A percentile compares a stretch with the other conserved stretches of the same genome.
phyloP scores from a whole-genome alignment of 2,797 vertebrate species.

The Sphaeramia orbicularis region DNA sequence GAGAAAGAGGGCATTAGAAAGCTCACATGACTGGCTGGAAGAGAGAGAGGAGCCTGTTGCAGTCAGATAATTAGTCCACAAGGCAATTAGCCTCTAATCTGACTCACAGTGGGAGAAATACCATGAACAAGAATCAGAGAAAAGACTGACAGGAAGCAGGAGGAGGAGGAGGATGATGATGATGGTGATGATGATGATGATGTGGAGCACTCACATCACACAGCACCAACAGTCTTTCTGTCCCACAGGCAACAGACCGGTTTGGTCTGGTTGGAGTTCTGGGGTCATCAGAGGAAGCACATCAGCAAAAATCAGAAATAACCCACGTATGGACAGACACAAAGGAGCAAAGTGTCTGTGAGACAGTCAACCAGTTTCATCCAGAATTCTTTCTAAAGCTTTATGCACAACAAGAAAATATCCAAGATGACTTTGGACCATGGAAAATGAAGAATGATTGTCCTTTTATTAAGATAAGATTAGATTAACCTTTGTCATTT shows the following conservation, averaged over 20 bases:
- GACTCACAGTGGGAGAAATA: slow-evolving; percentile 57
- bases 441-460: slow-evolving; percentile 1
- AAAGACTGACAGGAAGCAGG: slow-evolving; percentile 15
- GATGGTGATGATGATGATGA: slow-evolving; percentile 19
- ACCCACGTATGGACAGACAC: slow-evolving; percentile 28
- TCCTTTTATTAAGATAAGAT: slow-evolving; percentile 1
- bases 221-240: slow-evolving; percentile 20
- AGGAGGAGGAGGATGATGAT: slow-evolving; percentile 18
- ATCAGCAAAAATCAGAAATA: slow-evolving; percentile 46
- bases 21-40: slow-evolving; percentile 51
- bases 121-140: slow-evolving; percentile 32
- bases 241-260: slow-evolving; percentile 22
- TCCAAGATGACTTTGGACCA: not conserved
- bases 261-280: slow-evolving; percentile 46
- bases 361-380: not conserved
- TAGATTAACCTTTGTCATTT: too few species aligned
- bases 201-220: slow-evolving; percentile 15
- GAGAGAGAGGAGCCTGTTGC: slow-evolving; percentile 67
- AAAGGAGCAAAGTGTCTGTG: slow-evolving; percentile 6
- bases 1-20: slow-evolving; percentile 64
- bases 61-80: slow-evolving; percentile 80
- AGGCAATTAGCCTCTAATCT: slow-evolving; percentile 71
- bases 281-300: slow-evolving; percentile 37
- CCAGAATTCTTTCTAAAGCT: not conserved
- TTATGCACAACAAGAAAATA: not conserved